These are phyloP conservation scores for Oophaga pumilio DNA, from an alignment of 2,113 vertebrate species.

Conservation along the genomic window DNA sequence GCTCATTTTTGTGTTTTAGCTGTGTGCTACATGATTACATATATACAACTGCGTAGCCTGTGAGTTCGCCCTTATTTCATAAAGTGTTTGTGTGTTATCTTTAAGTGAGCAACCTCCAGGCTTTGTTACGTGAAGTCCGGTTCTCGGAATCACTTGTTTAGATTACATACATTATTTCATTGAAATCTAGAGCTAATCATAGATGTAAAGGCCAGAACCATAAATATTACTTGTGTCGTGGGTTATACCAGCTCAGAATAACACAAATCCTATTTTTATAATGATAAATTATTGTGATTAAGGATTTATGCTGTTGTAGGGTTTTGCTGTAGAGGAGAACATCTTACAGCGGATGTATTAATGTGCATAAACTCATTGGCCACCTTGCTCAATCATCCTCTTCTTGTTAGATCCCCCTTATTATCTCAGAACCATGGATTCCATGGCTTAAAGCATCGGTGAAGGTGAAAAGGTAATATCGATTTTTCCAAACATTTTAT, in stretches of 20 bases:
- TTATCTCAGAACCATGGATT: too few relatives aligned
- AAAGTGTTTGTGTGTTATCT: not conserved
- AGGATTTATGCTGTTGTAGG: not conserved
- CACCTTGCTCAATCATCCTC: not conserved
- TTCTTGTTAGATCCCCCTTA: too few relatives aligned
- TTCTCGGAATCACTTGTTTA: conserved; percentile 21
- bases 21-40: not conserved
- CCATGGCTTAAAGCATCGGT: too few relatives aligned
- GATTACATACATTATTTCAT: conserved; percentile 30
- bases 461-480: too few relatives aligned
- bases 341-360: not conserved
- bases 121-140: not conserved
- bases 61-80: not conserved
- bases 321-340: not conserved
- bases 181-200: not conserved
- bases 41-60: not conserved
- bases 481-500: too few relatives aligned
- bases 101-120: not conserved
- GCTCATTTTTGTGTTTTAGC: not conserved
- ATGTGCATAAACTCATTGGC: not conserved
- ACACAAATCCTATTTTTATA: not conserved
- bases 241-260: not conserved
- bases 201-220: not conserved
- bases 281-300: not conserved
- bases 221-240: not conserved